phyloP scores from a whole-genome alignment of 2,888 invertebrate species.

The Acanthoscelides obtectus region DNA sequence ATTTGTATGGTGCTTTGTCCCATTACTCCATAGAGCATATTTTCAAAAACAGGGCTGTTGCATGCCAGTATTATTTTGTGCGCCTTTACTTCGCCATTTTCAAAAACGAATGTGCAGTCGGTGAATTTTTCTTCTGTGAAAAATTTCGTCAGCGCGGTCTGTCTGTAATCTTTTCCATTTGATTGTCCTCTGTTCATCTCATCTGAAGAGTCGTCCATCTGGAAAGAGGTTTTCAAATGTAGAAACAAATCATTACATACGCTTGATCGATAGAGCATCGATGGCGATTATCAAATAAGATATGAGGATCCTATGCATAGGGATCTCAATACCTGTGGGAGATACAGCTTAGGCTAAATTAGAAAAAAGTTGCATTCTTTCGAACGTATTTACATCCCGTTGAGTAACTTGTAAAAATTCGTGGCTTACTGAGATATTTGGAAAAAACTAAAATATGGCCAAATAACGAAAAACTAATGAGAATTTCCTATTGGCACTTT shows the following conservation, averaged over 20 bases:
- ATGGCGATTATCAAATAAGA: neutral
- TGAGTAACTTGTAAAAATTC: no score
- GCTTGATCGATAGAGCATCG: no score
- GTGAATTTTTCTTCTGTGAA: slow-evolving; percentile 20
- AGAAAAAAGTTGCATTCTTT: no score
- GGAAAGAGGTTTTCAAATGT: neutral
- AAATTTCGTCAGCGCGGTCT: neutral
- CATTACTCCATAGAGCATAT: slow-evolving; percentile 62
- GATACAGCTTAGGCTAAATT: no score
- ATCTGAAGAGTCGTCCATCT: slow-evolving; percentile 1
- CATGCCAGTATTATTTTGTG: slow-evolving; percentile 62
- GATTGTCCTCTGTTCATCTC: neutral
- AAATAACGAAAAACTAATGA: no score
- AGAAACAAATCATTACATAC: no score
- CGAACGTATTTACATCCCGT: no score
- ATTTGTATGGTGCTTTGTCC: slow-evolving; percentile 51
- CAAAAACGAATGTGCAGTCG: slow-evolving; percentile 57
- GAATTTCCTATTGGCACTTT: no score
- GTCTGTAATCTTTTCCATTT: neutral
- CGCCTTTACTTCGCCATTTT: slow-evolving; percentile 52
- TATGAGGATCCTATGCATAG: no score
- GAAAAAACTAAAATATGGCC: no score
- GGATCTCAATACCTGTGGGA: no score
- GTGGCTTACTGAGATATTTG: no score
- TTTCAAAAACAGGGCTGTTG: slow-evolving; percentile 65